phyloP scores from a whole-genome alignment of 2,113 vertebrate species.

The Mohoua ochrocephala region DNA sequence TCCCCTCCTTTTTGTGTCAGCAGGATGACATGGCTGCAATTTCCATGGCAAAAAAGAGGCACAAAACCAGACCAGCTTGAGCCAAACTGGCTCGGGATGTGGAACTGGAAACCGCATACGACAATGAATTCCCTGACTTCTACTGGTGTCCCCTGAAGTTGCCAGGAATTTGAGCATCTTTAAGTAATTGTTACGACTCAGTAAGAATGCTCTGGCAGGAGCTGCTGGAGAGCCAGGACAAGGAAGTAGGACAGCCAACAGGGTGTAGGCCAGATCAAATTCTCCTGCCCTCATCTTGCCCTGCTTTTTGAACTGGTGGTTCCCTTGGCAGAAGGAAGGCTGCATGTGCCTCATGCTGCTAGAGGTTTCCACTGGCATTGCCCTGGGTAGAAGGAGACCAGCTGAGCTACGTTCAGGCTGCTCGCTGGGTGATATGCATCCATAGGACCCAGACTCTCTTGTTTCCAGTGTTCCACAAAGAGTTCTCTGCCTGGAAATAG shows the following conservation, averaged over 20 bases:
- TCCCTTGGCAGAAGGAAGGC: background rate
- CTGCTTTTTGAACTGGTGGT: background rate
- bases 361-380: background rate
- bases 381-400: background rate
- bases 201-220: conserved; percentile 29
- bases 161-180: conserved; percentile 45
- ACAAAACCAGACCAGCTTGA: background rate
- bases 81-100: background rate
- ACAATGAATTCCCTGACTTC: conserved; percentile 7
- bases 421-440: background rate
- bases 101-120: background rate
- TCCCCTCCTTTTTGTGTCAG: background rate
- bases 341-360: background rate
- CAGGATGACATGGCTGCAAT: background rate
- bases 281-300: conserved; percentile 1
- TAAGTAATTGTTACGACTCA: conserved; percentile 50
- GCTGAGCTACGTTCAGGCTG: background rate
- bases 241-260: background rate
- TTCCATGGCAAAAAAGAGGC: background rate
- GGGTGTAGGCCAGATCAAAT: background rate
- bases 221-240: background rate
- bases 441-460: background rate
- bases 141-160: background rate
- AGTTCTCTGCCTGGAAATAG: background rate
- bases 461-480: background rate